Evolutionary conservation across 2,797 vertebrate genomes (phyloP).

Genomic region (Macroramphosus scolopax): DNA sequence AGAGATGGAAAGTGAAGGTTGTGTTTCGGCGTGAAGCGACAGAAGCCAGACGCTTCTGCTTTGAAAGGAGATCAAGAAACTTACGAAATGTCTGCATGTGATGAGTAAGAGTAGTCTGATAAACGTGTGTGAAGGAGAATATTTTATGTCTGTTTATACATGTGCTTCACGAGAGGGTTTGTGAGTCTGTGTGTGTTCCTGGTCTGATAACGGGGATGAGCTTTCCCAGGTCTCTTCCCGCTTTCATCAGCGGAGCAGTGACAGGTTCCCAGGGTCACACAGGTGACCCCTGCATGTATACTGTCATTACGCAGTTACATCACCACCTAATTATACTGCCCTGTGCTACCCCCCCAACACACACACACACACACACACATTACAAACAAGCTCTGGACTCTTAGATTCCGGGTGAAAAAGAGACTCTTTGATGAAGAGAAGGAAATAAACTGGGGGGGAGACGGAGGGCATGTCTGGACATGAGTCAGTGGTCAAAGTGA

Average conservation of each 20-base stretch:
- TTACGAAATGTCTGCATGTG: no score
- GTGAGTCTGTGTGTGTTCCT: constrained; percentile 49
- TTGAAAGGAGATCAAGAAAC: no score
- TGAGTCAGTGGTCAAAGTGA: constrained; percentile 63
- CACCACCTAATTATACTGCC: constrained; percentile 63
- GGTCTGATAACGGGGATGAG: constrained; percentile 71
- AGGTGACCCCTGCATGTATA: constrained; percentile 59
- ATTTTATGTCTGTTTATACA: constrained; percentile 29
- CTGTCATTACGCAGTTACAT: constrained; percentile 71
- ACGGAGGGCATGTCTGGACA: constrained; percentile 62
- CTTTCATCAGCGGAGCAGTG: constrained; percentile 73
- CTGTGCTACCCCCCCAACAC: no score
- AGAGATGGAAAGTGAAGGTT: no score
- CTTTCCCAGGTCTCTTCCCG: constrained; percentile 69
- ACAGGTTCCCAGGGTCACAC: constrained; percentile 77
- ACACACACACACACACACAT: constrained; percentile 21
- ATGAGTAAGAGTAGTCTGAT: no score
- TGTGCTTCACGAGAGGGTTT: constrained; percentile 13
- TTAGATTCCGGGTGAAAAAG: constrained; percentile 30
- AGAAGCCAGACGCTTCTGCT: no score
- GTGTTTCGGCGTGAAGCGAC: no score
- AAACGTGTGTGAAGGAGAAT: not conserved
- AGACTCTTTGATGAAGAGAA: constrained; percentile 40
- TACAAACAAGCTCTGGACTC: constrained; percentile 30
- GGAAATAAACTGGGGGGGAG: constrained; percentile 41